Percentiles rank a stretch among this genome's conserved stretches.
Conservation (phyloP, 2,797 vertebrate species). For the Phalloptychus januarius region DNA sequence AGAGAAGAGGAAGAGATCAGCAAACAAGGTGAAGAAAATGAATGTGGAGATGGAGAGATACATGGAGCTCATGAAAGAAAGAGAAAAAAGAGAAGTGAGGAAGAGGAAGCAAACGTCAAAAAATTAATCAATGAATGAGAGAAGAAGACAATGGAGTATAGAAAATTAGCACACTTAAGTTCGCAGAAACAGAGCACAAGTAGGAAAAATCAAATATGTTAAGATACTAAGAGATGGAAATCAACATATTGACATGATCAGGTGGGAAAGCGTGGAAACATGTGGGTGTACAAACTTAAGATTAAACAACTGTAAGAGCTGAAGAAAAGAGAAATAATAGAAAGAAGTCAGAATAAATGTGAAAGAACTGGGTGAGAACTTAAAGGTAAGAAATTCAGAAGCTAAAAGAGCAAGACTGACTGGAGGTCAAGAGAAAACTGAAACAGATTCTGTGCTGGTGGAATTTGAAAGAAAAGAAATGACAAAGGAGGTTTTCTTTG, state of each 20-base stretch:
- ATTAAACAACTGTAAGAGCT: neutral
- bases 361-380: neutral
- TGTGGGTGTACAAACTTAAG: neutral
- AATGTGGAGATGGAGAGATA: neutral
- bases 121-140: no score
- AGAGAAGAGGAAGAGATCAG: neutral
- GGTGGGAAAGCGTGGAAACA: neutral
- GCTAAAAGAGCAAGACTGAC: neutral
- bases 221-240: conserved; percentile 2
- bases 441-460: neutral
- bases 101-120: neutral
- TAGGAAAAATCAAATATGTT: neutral
- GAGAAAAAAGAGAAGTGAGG: neutral
- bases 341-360: neutral
- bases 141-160: neutral
- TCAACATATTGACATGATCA: neutral
- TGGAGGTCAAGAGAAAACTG: neutral
- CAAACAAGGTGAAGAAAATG: neutral
- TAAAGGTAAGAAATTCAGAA: neutral
- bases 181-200: neutral
- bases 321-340: neutral
- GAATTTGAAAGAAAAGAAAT: neutral
- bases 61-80: neutral
- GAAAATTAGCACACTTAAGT: neutral
- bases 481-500: neutral